Evolutionary conservation across 2,888 invertebrate species (phyloP).

Genomic region (Lasiommata megera): DNA sequence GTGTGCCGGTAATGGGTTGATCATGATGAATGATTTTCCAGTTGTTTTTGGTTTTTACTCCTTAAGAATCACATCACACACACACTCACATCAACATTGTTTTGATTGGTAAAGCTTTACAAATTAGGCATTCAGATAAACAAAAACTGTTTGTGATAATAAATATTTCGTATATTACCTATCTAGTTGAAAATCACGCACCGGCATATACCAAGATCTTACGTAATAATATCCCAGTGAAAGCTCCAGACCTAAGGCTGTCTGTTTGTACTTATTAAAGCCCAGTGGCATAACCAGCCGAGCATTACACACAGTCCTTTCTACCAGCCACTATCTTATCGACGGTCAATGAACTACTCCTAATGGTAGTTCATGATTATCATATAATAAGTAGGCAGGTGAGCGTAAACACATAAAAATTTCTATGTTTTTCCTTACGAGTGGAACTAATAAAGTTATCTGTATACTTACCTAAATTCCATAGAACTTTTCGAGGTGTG

Average conservation of each 20-base stretch:
- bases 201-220: too few species aligned
- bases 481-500: background rate
- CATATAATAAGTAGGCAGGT: background rate
- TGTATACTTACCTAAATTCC: background rate
- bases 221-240: background rate
- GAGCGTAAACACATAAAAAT: slow-evolving; percentile 5
- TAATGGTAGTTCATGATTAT: slow-evolving; percentile 1
- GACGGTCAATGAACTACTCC: slow-evolving; percentile 17
- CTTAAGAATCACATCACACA: too few species aligned
- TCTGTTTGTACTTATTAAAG: slow-evolving; percentile 5
- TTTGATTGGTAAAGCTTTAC: too few species aligned
- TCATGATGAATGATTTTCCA: too few species aligned
- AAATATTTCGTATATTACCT: too few species aligned
- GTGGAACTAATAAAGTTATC: background rate
- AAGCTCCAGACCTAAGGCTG: slow-evolving; percentile 1
- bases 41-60: too few species aligned
- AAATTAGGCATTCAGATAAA: too few species aligned
- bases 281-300: slow-evolving; percentile 6
- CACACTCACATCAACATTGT: too few species aligned
- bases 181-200: too few species aligned
- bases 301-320: slow-evolving; percentile 20
- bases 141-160: too few species aligned
- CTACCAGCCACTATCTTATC: slow-evolving; percentile 11
- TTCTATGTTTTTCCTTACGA: background rate
- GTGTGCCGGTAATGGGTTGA: too few species aligned